Conservation (phyloP, 35 echinoderm and acorn worm species). For the Apostichopus californicus region DNA sequence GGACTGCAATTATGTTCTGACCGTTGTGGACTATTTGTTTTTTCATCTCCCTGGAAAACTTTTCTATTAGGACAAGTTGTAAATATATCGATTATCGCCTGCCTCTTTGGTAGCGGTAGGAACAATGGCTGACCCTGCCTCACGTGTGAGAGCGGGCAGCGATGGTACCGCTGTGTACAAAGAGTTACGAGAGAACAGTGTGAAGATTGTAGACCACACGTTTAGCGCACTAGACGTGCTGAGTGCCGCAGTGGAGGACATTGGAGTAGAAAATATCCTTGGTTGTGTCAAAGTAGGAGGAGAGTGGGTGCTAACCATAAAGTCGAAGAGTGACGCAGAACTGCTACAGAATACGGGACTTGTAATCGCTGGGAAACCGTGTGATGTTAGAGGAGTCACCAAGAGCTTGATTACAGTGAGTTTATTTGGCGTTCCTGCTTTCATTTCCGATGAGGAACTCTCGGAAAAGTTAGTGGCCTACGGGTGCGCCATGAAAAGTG, state of each 20-base stretch:
- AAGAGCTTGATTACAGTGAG: not conserved
- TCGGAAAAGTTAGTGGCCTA: not conserved
- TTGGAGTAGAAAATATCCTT: not conserved
- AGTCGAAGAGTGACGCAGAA: not conserved
- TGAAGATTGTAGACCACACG: not conserved
- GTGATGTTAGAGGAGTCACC: not conserved
- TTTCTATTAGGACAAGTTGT: no score
- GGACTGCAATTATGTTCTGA: no score
- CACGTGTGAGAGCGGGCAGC: no score
- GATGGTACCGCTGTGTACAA: no score
- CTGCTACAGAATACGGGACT: not conserved
- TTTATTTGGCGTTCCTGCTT: not conserved
- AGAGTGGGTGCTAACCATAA: conserved; percentile 1
- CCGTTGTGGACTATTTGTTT: no score
- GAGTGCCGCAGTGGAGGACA: not conserved
- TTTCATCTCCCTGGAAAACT: no score
- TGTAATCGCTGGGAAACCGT: no score
- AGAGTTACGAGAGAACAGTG: not conserved
- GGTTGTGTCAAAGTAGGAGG: conserved; percentile 1
- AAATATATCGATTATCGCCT: no score
- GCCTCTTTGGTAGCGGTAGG: no score
- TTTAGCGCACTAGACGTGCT: conserved; percentile 4
- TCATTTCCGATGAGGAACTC: conserved; percentile 4
- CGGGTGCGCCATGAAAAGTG: not conserved
- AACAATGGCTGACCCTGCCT: no score